Evolutionary conservation across 2,113 vertebrate genomes (phyloP).

Genomic region (Poeciliopsis occidentalis): DNA sequence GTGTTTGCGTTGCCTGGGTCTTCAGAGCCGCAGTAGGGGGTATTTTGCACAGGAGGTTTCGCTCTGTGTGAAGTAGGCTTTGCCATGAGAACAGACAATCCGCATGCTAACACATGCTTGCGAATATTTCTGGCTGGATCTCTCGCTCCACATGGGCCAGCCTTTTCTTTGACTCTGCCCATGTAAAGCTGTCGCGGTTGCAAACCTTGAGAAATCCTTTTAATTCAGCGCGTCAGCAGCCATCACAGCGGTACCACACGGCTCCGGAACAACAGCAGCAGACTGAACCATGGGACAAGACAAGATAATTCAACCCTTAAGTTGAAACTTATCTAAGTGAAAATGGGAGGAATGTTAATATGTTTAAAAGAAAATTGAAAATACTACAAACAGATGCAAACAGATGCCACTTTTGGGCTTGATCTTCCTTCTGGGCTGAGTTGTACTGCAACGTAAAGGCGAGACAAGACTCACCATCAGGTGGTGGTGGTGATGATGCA

Average conservation of each 20-base stretch:
- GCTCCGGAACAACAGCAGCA: neutral
- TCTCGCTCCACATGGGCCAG: slow-evolving; percentile 21
- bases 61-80: slow-evolving; percentile 1
- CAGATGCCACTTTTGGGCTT: too few relatives aligned
- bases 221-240: neutral
- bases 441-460: too few relatives aligned
- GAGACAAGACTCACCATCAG: too few relatives aligned
- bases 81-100: neutral
- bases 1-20: slow-evolving; percentile 1
- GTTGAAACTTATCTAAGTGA: too few relatives aligned
- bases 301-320: neutral
- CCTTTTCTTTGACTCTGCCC: slow-evolving; percentile 14
- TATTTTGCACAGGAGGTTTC: neutral
- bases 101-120: neutral
- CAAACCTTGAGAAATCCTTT: neutral
- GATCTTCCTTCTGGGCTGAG: too few relatives aligned
- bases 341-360: too few relatives aligned
- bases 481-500: too few relatives aligned
- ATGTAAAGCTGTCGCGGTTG: neutral
- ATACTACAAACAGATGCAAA: too few relatives aligned
- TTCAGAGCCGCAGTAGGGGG: neutral
- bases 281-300: neutral
- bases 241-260: too few relatives aligned
- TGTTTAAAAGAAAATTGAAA: too few relatives aligned
- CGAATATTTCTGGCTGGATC: slow-evolving; percentile 5